phyloP scores from a whole-genome alignment of 2,113 vertebrate genomes.

The Pomatostomus ruficeps region DNA sequence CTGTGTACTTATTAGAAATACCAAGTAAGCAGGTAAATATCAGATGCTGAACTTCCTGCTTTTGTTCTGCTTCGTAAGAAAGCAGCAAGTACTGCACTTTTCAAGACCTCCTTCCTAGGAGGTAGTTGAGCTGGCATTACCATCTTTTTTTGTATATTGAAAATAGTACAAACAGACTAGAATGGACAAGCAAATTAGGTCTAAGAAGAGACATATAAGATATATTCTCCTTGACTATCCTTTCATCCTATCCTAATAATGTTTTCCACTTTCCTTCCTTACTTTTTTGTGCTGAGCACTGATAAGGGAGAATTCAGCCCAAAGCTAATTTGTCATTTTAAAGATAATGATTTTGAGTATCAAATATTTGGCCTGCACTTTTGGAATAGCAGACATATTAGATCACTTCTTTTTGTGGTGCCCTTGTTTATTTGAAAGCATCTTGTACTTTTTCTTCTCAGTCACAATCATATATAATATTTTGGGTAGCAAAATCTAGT shows the following conservation, averaged over 20 bases:
- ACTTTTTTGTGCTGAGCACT: neutral
- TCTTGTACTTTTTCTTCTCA: neutral
- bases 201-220: neutral
- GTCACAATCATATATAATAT: neutral
- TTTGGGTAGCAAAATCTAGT: neutral
- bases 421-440: slow-evolving; percentile 4
- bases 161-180: neutral
- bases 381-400: slow-evolving; percentile 27
- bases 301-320: neutral
- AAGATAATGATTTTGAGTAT: neutral
- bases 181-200: neutral
- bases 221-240: neutral
- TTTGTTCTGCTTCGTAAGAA: neutral
- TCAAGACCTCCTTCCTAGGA: neutral
- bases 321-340: neutral
- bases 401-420: slow-evolving; percentile 1
- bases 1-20: neutral
- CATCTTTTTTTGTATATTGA: neutral
- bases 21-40: neutral
- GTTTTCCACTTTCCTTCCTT: neutral
- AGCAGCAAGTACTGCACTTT: neutral
- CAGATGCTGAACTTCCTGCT: neutral
- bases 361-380: neutral
- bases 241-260: neutral
- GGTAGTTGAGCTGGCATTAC: neutral